phyloP scores from a whole-genome alignment of 2,113 vertebrate species.

The Gavialis gangeticus region DNA sequence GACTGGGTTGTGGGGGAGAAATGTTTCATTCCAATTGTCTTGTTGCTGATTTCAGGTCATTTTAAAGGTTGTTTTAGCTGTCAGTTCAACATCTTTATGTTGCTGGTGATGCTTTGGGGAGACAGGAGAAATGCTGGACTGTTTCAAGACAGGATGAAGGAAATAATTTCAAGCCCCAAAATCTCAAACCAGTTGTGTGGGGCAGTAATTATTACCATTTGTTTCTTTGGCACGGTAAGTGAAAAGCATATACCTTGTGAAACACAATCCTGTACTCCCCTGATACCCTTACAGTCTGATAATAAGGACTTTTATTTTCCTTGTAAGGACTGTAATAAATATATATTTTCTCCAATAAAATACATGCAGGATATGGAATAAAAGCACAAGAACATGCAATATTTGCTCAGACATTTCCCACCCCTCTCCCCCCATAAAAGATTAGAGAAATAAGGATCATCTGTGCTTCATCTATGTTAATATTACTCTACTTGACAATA shows the following conservation, averaged over 20 bases:
- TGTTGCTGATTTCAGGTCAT: not conserved
- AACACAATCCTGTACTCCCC: not conserved
- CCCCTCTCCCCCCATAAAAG: not conserved
- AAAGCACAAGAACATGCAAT: not conserved
- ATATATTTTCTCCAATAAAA: not conserved
- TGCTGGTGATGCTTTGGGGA: not conserved
- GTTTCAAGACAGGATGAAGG: not conserved
- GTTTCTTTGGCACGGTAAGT: not conserved
- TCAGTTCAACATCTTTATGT: not conserved
- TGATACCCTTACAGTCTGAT: not conserved
- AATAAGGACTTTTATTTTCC: not conserved
- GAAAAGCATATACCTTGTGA: slow-evolving; percentile 8
- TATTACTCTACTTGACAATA: not conserved
- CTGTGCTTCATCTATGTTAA: not conserved
- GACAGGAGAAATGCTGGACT: not conserved
- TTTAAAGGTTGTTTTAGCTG: not conserved
- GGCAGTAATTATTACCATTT: not conserved
- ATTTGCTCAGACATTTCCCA: not conserved
- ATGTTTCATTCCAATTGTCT: not conserved
- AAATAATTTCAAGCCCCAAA: not conserved
- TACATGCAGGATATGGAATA: not conserved
- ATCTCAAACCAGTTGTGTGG: not conserved
- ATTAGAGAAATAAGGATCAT: not conserved
- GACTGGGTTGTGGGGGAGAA: not conserved
- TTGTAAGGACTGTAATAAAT: not conserved